These are phyloP conservation scores for Nothoprocta perdicaria DNA, from an alignment of 2,113 vertebrate genomes.

Conservation along the genomic window DNA sequence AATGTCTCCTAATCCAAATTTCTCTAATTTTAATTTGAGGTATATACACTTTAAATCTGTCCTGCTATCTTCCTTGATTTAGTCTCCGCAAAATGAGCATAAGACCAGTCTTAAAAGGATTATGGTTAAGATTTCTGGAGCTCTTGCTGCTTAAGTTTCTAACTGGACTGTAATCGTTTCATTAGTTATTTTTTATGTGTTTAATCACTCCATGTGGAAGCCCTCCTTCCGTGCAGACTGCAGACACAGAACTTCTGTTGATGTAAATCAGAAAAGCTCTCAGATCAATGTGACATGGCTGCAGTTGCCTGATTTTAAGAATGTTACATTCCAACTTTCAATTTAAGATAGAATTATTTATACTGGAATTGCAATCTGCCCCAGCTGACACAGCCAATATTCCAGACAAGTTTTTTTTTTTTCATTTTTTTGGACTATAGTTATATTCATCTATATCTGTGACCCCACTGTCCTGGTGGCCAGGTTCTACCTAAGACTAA, in stretches of 20 bases:
- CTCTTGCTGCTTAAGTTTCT: constrained; percentile 5
- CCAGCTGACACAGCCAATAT: neutral
- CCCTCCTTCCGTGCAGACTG: neutral
- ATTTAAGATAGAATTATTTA: neutral
- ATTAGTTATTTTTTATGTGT: neutral
- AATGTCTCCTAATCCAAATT: constrained; percentile 21
- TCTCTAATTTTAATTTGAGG: constrained; percentile 36
- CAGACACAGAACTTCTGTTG: neutral
- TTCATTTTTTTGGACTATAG: neutral
- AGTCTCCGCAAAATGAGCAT: neutral
- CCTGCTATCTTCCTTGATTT: neutral
- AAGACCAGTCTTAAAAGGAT: neutral
- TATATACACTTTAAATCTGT: constrained; percentile 7
- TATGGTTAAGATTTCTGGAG: neutral
- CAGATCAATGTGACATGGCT: neutral
- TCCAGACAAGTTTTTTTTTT: neutral
- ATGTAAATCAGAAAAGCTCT: neutral
- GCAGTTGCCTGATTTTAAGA: neutral
- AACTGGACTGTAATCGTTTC: neutral
- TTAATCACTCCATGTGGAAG: neutral
- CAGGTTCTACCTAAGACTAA: neutral
- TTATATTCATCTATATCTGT: neutral
- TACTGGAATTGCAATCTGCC: neutral
- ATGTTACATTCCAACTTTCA: neutral
- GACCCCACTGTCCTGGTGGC: neutral